phyloP scores from a whole-genome alignment of 1,140 invertebrate species.

The Gonatopus flavifemur region DNA sequence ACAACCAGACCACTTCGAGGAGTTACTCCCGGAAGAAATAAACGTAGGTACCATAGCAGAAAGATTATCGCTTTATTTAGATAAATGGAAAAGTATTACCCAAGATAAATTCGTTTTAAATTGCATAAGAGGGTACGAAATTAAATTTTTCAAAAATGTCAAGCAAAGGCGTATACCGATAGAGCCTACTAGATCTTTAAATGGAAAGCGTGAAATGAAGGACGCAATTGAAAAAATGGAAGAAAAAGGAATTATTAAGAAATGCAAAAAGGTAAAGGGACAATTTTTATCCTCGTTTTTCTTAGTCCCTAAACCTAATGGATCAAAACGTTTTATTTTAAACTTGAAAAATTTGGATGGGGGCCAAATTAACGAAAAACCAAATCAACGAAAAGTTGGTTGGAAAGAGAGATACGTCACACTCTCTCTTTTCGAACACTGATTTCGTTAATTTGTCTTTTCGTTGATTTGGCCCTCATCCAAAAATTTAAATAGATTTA shows the following conservation, averaged over 20 bases:
- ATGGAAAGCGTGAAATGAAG: no score
- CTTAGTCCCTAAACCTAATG: constrained; percentile 22
- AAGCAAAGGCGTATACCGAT: no score
- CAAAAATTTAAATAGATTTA: constrained; percentile 35
- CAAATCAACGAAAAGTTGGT: no score
- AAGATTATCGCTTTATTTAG: constrained; percentile 13
- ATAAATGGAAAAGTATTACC: constrained; percentile 19
- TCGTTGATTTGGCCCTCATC: no score
- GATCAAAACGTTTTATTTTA: constrained; percentile 24
- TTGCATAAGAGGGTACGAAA: constrained; percentile 18
- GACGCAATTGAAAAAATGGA: constrained; percentile 1
- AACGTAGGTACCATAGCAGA: no score
- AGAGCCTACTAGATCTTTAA: no score
- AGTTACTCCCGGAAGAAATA: constrained; percentile 5
- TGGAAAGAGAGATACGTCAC: no score
- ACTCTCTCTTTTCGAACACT: no score
- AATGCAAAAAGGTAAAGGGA: background rate
- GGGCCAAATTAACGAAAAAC: no score
- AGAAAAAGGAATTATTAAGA: constrained; percentile 5
- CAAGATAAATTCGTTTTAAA: no score
- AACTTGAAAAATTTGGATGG: constrained; percentile 28
- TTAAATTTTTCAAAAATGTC: no score
- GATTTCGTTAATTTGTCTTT: no score
- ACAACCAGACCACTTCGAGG: background rate
- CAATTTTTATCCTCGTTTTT: constrained; percentile 18